A percentile compares a stretch with the other conserved stretches of the same genome.
Conservation (phyloP, 1,140 invertebrate genomes). For the Bacillus rossius region DNA sequence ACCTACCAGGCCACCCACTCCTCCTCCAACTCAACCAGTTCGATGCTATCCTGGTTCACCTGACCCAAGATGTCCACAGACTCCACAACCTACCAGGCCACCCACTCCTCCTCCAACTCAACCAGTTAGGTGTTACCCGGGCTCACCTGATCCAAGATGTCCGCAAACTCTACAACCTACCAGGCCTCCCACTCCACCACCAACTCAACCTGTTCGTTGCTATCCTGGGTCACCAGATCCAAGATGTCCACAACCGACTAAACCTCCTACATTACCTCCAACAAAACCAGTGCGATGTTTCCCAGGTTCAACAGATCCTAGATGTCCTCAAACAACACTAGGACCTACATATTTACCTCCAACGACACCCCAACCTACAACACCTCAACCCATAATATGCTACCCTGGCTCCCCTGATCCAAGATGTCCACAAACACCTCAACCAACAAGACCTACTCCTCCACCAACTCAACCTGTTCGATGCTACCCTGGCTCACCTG, state of each 20-base stretch:
- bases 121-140: slow-evolving; percentile 26
- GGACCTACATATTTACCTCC: not conserved
- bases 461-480: slow-evolving; percentile 19
- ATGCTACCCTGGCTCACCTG: slow-evolving; percentile 34
- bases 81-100: not conserved
- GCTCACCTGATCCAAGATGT: slow-evolving; percentile 28
- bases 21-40: slow-evolving; percentile 21
- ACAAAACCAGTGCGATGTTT: slow-evolving; percentile 41
- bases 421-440: slow-evolving; percentile 21
- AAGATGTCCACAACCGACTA: slow-evolving; percentile 37
- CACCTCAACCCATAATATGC: slow-evolving; percentile 21
- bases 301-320: slow-evolving; percentile 31
- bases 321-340: slow-evolving; percentile 29
- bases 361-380: slow-evolving; percentile 33
- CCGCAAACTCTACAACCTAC: too few relatives aligned
- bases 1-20: slow-evolving; percentile 30
- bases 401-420: slow-evolving; percentile 37
- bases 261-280: not conserved
- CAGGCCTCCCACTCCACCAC: slow-evolving; percentile 8
- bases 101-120: slow-evolving; percentile 1
- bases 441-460: too few relatives aligned
- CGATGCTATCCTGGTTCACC: slow-evolving; percentile 40
- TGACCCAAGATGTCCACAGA: slow-evolving; percentile 41
- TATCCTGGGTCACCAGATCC: slow-evolving; percentile 44
- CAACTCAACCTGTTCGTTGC: slow-evolving; percentile 31